phyloP scores from a whole-genome alignment of 2,113 vertebrate genomes.

The Rhipidura dahli region DNA sequence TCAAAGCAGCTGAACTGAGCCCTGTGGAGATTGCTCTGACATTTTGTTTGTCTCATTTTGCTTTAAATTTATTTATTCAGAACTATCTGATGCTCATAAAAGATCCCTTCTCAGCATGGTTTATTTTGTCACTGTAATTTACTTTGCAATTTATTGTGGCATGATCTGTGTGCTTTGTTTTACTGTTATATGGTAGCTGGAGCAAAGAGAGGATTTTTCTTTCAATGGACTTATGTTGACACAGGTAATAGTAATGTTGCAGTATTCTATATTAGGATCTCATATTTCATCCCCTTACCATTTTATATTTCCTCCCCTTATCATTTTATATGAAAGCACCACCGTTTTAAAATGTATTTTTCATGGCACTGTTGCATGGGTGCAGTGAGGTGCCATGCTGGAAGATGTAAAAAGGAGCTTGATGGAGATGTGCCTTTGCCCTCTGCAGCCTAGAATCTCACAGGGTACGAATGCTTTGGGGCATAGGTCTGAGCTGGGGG shows the following conservation, averaged over 20 bases:
- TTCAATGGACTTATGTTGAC: neutral
- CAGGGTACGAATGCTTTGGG: neutral
- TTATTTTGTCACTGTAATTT: slow-evolving; percentile 18
- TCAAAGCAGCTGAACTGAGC: neutral
- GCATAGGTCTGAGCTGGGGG: neutral
- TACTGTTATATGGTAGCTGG: neutral
- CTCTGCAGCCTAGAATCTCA: neutral
- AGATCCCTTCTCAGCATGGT: neutral
- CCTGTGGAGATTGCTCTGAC: neutral
- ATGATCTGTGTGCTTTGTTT: neutral
- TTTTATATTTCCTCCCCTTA: neutral
- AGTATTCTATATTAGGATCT: neutral
- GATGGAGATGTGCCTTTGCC: neutral
- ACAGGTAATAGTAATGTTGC: neutral
- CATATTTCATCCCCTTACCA: neutral
- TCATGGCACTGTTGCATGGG: neutral
- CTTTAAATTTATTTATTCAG: slow-evolving; percentile 23
- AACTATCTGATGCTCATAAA: neutral
- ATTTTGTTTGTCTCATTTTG: neutral
- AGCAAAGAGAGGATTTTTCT: neutral
- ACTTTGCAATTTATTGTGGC: neutral
- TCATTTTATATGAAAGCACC: neutral
- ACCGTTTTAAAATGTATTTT: neutral
- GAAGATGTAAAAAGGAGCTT: neutral
- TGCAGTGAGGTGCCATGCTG: neutral